Evolutionary conservation across 2,113 vertebrate species (phyloP).

Genomic region (Gorsachius goisagi): DNA sequence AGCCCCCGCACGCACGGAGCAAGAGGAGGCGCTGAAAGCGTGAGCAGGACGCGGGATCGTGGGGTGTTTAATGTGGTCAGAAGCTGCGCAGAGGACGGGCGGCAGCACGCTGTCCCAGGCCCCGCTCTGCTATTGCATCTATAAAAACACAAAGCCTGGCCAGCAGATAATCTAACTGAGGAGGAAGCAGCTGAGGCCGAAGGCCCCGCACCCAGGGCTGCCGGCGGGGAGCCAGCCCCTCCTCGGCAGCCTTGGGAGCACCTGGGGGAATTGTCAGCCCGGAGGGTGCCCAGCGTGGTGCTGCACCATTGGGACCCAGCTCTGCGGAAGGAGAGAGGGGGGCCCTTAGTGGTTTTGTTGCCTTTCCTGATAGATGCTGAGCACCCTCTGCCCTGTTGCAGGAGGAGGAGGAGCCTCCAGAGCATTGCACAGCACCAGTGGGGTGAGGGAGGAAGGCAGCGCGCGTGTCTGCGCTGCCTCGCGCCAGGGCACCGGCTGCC

Average conservation of each 20-base stretch:
- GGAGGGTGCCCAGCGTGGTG: not conserved
- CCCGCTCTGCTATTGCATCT: not conserved
- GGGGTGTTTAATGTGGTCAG: conserved; percentile 50
- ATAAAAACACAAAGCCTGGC: not conserved
- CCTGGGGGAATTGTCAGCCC: not conserved
- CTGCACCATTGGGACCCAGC: not conserved
- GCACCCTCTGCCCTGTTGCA: not conserved
- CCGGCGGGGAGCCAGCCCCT: not conserved
- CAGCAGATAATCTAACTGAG: not conserved
- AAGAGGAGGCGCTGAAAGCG: not conserved
- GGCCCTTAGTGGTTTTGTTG: not conserved
- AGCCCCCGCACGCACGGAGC: fast-evolving
- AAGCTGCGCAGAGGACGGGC: not conserved
- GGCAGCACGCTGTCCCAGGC: fast-evolving
- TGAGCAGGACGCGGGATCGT: not conserved
- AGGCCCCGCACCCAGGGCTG: not conserved
- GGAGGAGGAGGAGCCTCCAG: not conserved
- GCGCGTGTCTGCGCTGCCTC: fast-evolving
- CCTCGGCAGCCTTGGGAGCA: not conserved
- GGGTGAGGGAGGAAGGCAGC: fast-evolving
- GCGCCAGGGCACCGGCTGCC: fast-evolving
- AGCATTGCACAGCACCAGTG: fast-evolving
- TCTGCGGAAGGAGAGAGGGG: not conserved
- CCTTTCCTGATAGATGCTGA: not conserved
- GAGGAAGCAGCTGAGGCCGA: not conserved